phyloP scores from a whole-genome alignment of 2,113 vertebrate genomes.

The Glaucomys volans region DNA sequence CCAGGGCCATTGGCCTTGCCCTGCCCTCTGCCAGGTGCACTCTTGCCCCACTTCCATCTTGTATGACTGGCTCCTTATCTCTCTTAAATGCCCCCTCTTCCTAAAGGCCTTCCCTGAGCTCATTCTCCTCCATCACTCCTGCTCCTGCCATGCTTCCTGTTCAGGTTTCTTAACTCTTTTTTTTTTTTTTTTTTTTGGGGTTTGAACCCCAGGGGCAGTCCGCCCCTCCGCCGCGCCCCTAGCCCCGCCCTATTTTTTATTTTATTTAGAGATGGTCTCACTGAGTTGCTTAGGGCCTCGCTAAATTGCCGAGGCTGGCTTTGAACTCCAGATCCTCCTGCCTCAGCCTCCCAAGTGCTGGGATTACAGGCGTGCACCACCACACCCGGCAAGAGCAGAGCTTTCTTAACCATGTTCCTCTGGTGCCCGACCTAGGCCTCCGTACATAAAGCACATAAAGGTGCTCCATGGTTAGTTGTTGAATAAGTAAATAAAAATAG shows the following conservation, averaged over 20 bases:
- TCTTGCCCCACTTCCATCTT: rapidly evolving
- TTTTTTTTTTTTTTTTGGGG: too few relatives aligned
- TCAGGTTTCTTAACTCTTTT: not conserved
- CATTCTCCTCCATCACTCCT: not conserved
- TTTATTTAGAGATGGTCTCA: too few relatives aligned
- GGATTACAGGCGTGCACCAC: too few relatives aligned
- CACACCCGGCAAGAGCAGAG: not conserved
- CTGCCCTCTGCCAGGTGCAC: not conserved
- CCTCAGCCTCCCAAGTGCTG: too few relatives aligned
- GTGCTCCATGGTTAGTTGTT: not conserved
- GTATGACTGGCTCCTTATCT: not conserved
- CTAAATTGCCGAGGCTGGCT: too few relatives aligned
- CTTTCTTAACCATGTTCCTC: not conserved
- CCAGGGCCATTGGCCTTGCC: not conserved
- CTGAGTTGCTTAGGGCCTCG: too few relatives aligned
- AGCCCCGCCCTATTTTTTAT: too few relatives aligned
- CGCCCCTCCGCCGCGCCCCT: too few relatives aligned
- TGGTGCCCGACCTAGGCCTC: not conserved
- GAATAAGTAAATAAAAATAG: not conserved
- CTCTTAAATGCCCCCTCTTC: not conserved
- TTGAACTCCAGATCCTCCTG: too few relatives aligned
- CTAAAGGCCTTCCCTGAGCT: not conserved
- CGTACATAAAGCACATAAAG: not conserved
- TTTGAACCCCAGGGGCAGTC: too few relatives aligned
- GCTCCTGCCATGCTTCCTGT: not conserved